Evolutionary conservation across 92 coral and sea anemone genomes (phyloP).

Genomic region (Phenganax marumi): DNA sequence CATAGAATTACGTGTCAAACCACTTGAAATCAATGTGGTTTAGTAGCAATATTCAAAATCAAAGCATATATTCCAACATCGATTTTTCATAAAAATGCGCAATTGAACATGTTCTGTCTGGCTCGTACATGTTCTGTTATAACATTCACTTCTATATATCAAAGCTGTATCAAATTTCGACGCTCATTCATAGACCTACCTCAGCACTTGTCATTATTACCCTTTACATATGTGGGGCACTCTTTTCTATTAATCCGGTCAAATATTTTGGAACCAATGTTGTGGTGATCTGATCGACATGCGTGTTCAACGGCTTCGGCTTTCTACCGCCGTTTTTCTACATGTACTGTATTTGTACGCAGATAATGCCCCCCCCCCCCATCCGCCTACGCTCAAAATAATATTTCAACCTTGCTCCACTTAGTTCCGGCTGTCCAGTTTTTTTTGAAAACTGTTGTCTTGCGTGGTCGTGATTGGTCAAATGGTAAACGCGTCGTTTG

Average conservation of each 20-base stretch:
- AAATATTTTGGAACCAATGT: background rate
- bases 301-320: slow-evolving; percentile 6
- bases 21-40: background rate
- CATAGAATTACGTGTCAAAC: slow-evolving; percentile 8
- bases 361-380: background rate
- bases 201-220: background rate
- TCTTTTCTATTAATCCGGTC: background rate
- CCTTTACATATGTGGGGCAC: background rate
- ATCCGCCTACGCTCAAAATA: background rate
- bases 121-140: background rate
- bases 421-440: slow-evolving; percentile 23
- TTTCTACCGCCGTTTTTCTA: background rate
- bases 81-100: background rate
- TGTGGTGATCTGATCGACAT: background rate
- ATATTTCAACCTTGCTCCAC: background rate
- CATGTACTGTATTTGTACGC: slow-evolving; percentile 3
- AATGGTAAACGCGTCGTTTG: background rate
- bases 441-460: background rate
- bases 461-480: slow-evolving; percentile 4
- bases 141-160: background rate
- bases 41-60: background rate
- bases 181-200: background rate
- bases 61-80: background rate
- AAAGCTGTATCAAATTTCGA: background rate
- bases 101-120: background rate